A percentile compares a stretch with the other conserved stretches of the same genome.
These are phyloP conservation scores for Pyrrhosoma nymphula DNA, from an alignment of 2,888 invertebrate genomes.

Conservation along the genomic window DNA sequence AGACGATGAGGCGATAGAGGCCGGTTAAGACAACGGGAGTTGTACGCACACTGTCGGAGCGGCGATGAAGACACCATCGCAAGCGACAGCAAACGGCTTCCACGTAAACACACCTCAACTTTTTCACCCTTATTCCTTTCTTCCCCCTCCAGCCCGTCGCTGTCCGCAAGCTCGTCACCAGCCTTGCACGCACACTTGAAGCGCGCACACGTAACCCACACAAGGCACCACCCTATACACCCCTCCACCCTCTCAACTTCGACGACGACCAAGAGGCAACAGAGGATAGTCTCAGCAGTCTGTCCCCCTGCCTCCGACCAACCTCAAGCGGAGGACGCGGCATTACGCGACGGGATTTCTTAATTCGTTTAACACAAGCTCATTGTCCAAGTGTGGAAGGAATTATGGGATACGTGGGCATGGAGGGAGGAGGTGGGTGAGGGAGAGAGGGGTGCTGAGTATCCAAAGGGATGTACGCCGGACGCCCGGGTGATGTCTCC, in stretches of 20 bases:
- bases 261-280: neutral
- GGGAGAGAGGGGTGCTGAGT: no score
- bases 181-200: neutral
- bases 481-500: neutral
- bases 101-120: slow-evolving; percentile 22
- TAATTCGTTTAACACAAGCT: slow-evolving; percentile 63
- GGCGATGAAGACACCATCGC: neutral
- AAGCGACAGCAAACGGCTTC: neutral
- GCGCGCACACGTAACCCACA: neutral
- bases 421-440: neutral
- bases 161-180: neutral
- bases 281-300: neutral
- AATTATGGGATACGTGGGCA: neutral
- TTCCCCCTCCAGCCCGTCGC: neutral
- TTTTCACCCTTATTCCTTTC: neutral
- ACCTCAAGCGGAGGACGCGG: neutral
- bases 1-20: neutral
- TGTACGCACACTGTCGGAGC: neutral
- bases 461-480: neutral
- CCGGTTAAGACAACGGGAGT: neutral
- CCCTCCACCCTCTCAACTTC: neutral
- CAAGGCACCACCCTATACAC: neutral
- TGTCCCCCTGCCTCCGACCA: neutral
- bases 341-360: slow-evolving; percentile 45
- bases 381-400: slow-evolving; percentile 42